Evolutionary conservation across 2,113 vertebrate genomes (phyloP), one percentile per base, ranked within the genome.

Genomic region (Microtus richardsoni): DNA sequence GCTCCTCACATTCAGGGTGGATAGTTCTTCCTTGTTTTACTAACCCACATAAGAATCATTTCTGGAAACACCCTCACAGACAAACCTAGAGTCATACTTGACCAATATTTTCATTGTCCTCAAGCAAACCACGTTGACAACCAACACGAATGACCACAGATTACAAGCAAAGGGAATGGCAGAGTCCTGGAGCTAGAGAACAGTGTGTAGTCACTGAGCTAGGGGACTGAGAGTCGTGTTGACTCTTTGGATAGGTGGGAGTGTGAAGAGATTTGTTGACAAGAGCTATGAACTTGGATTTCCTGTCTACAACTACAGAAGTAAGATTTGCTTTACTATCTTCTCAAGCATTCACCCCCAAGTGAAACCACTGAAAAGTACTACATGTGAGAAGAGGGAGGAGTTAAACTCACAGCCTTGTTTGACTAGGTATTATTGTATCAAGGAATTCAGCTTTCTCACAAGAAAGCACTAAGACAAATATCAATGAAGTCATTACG

Each of bases 381-480:
- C 62, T 14, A 5, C 78, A 33, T 17, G 62, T 52, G 66, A 30
- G 54, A 82, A 80, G 49, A 84, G 9, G 11, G 1, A 44, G 2
- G 39, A 5, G 24, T 87, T 74, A 60, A 82, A 78, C 13, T 91
- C 19, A 75, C 7, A 9, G 52, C 83, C 10, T 94, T 12, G n/a
- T 33, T 62, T 89, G 60, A 93, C 2, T 14, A 71, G 22, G 64
- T 75, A 13, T 91, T 21, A 22, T 89, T 94, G 12, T 6, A 66
- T 60, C 26, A 54, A 93, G 44, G 22, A 91, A 41, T 47, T 96
- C 52, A 89, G 22, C 8, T 91, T 93, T 88, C 52, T 70, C 77
- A 70, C 8, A 66, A 64, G 28, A 47, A 39, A 66, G 14, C 58
- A 77, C 64, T 75, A 78, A 96, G 79, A 83, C 36, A 83, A 62